Base-by-base conservation (phyloP, 2,113 vertebrate species). In the Sapajus apella region DNA sequence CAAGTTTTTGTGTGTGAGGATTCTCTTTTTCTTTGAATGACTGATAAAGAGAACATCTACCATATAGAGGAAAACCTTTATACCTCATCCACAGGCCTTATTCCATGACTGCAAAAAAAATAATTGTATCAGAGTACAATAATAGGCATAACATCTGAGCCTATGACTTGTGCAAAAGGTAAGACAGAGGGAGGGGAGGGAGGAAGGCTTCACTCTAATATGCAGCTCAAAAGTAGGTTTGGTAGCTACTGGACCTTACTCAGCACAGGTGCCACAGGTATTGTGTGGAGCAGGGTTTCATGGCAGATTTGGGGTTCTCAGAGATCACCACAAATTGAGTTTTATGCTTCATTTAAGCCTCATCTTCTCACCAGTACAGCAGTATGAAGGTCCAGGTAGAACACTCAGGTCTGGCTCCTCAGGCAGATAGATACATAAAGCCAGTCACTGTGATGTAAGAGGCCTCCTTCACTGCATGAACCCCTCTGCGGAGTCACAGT, bases 1-100 rank as follows among this genome's bases (percentile, higher is more conserved):
- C 43, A 84, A 52, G 35, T 72, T 72, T 73, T 92, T 84, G 37
- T 87, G 23, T n/a, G 32, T 94, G 25, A 92, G 18, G 45, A 88
- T 37, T 76, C n/a, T 91, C 91, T 86, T 90, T 66, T 82, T 86
- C 66, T 82, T 27, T 79, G 55, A 96, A 86, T 47, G 37, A 73
- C 1, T 32, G 30, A 61, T 56, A 72, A 73, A 70, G 14, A 94
- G 21, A 83, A 84, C 21, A 68, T 30, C 47, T 73, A 52, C 8
- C 12, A 85, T 73, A 93, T 70, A 76, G 73, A 75, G 32, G 80
- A 55, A 94, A 66, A 86, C 16, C 58, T 73, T 85, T 81, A 87
- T 3, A 92, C 10, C 43, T 9, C 85, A 94, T 20, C 20, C 77
- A 95, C 58, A 37, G 43, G 9, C 30, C 8, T 96, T 91, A 82